phyloP scores from a whole-genome alignment of 1,140 invertebrate species.

The Caenorhabditis latens region DNA sequence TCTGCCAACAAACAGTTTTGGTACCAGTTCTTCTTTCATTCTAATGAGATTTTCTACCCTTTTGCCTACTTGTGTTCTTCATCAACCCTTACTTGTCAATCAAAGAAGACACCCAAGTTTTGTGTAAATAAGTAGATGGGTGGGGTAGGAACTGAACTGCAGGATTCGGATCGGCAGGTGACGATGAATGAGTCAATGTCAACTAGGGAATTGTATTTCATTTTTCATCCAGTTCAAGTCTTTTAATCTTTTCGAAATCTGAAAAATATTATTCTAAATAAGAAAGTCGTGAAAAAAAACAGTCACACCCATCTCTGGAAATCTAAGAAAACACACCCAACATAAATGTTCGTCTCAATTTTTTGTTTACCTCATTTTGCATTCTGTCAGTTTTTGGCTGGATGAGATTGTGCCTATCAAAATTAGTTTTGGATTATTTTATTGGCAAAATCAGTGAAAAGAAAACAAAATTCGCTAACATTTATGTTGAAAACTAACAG shows the following conservation, averaged over 20 bases:
- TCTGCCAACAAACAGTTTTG: conserved; percentile 15
- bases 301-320: neutral
- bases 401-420: too few relatives aligned
- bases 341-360: neutral
- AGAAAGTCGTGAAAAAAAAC: neutral
- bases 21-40: conserved; percentile 19
- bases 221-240: neutral
- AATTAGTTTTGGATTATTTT: too few relatives aligned
- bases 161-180: neutral
- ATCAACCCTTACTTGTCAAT: conserved; percentile 42
- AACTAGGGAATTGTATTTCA: neutral
- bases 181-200: conserved; percentile 26
- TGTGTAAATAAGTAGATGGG: conserved; percentile 51
- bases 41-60: conserved; percentile 43
- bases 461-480: too few relatives aligned
- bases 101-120: conserved; percentile 13
- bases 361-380: neutral
- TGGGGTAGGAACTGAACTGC: conserved; percentile 1
- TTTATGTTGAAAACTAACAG: too few relatives aligned
- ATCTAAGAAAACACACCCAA: neutral
- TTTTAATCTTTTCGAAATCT: neutral
- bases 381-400: neutral
- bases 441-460: too few relatives aligned
- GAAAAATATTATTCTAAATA: neutral
- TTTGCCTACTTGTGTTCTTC: neutral